These are phyloP conservation scores for Enteromius radiatus DNA, from an alignment of 2,797 vertebrate species.

Conservation along the genomic window DNA sequence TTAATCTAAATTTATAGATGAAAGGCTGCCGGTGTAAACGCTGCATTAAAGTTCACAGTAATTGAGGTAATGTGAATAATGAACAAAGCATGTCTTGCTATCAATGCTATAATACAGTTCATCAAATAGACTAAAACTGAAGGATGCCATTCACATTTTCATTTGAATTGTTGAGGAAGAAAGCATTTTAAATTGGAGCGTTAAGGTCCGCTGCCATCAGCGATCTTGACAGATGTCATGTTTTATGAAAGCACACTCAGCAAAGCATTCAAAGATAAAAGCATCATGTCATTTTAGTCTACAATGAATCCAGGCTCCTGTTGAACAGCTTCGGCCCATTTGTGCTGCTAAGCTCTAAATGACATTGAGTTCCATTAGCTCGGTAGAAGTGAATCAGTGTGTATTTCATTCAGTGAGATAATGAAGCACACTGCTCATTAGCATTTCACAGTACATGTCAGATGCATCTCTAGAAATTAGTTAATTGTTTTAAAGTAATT, in stretches of 20 bases:
- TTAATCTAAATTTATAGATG: neutral
- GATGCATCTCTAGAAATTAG: constrained; percentile 18
- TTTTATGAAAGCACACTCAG: constrained; percentile 46
- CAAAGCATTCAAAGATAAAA: constrained; percentile 52
- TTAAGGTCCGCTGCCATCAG: constrained; percentile 42
- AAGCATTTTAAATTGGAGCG: constrained; percentile 25
- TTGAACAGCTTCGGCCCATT: constrained; percentile 39
- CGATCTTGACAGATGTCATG: constrained; percentile 53
- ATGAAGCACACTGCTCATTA: constrained; percentile 20
- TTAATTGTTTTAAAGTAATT: constrained; percentile 23
- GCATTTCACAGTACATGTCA: constrained; percentile 29
- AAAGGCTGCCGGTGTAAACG: neutral
- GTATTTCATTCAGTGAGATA: constrained; percentile 23
- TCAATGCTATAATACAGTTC: neutral
- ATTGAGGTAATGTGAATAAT: neutral
- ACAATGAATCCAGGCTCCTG: constrained; percentile 49
- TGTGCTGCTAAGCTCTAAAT: constrained; percentile 15
- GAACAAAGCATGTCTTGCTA: constrained; percentile 1
- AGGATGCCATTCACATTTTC: constrained; percentile 23
- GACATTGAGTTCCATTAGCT: constrained; percentile 28
- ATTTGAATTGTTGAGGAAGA: constrained; percentile 50
- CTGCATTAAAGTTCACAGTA: neutral
- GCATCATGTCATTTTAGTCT: constrained; percentile 39
- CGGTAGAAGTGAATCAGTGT: constrained; percentile 16
- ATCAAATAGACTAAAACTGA: constrained; percentile 4